Percentiles rank a stretch among this genome's conserved stretches.
Conservation (phyloP, 2,797 vertebrate genomes). For the Ptychobarbus kaznakovi region DNA sequence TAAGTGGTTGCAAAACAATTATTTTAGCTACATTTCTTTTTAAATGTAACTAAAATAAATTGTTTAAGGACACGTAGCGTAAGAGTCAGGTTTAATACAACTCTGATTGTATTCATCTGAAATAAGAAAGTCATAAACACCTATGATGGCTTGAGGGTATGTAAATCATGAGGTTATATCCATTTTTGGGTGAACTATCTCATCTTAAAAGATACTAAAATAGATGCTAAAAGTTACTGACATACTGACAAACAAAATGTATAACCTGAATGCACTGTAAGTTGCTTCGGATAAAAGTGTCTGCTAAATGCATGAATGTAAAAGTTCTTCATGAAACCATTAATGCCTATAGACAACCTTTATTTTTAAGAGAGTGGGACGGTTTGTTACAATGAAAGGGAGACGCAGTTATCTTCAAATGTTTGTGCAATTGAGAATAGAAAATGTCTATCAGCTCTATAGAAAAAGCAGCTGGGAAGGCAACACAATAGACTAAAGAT, state of each 20-base stretch:
- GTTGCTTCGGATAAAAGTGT: too few species aligned
- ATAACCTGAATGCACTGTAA: too few species aligned
- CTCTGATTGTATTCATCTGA: neutral
- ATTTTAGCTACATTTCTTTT: too few species aligned
- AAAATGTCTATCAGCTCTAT: constrained; percentile 11
- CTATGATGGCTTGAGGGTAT: neutral
- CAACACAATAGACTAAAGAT: neutral
- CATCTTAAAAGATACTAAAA: neutral
- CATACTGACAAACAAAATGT: too few species aligned
- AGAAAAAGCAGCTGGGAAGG: neutral
- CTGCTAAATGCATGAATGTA: too few species aligned
- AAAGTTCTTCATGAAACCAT: neutral
- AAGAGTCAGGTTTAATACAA: neutral
- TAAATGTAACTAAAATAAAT: too few species aligned
- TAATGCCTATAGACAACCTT: neutral
- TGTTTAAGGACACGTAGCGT: too few species aligned
- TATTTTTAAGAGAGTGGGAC: neutral
- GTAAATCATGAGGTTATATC: neutral
- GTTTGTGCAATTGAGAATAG: neutral
- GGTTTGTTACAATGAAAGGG: neutral
- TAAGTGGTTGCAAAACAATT: too few species aligned
- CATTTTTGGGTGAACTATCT: neutral
- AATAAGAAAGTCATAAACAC: neutral
- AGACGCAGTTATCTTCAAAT: neutral
- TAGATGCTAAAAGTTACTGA: too few species aligned